Evolutionary conservation across 2,797 vertebrate genomes (phyloP).

Genomic region (Tolypeutes matacus): DNA sequence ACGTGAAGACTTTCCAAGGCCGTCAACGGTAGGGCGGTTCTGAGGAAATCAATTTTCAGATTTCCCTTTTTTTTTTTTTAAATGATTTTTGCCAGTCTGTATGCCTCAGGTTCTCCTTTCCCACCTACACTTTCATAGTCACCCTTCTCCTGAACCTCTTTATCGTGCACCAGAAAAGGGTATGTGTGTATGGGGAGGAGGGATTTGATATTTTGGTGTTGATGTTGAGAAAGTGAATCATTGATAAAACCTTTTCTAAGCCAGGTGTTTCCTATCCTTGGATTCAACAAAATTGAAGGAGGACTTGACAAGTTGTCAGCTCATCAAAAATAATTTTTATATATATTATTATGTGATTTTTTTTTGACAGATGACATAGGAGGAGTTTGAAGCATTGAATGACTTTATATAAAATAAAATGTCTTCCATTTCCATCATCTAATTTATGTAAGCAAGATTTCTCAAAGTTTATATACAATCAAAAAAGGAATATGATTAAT

Average conservation of each 20-base stretch:
- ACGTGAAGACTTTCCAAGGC: not conserved
- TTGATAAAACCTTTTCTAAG: constrained; percentile 31
- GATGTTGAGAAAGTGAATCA: constrained; percentile 30
- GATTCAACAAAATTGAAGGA: constrained; percentile 33
- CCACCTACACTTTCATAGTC: not conserved
- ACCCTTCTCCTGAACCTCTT: not conserved
- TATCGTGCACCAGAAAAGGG: not conserved
- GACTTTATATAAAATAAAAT: constrained; percentile 28
- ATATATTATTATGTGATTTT: not conserved
- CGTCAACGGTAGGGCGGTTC: not conserved
- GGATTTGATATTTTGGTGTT: not conserved
- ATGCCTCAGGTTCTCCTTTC: not conserved
- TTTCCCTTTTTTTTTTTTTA: not conserved
- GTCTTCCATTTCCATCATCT: constrained; percentile 11
- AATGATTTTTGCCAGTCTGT: not conserved
- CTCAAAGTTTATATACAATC: not conserved
- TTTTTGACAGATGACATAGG: not conserved
- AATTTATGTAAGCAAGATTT: constrained; percentile 19
- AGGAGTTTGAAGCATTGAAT: constrained; percentile 41
- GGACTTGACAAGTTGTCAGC: not conserved
- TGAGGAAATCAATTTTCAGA: not conserved
- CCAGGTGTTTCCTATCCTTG: constrained; percentile 3
- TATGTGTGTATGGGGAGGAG: not conserved
- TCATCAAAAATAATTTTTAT: constrained; percentile 30
- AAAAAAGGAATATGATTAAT: not conserved